phyloP scores from a whole-genome alignment of 1,140 invertebrate species.

The Sycobia sp. region DNA sequence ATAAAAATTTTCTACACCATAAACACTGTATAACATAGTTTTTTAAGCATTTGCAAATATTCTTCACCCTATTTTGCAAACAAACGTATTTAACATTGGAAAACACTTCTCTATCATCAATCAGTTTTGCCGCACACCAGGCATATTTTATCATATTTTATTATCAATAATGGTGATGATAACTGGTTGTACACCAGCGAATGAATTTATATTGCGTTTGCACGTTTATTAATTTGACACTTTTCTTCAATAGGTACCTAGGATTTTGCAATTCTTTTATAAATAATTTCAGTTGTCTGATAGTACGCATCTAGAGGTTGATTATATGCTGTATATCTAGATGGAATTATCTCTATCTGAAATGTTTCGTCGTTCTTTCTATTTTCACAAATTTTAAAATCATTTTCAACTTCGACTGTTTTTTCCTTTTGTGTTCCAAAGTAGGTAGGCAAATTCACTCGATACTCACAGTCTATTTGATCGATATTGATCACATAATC shows the following conservation, averaged over 20 bases:
- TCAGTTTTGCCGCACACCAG: conserved; percentile 23
- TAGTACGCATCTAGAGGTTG: conserved; percentile 31
- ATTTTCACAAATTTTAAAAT: neutral
- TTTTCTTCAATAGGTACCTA: neutral
- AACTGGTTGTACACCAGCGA: conserved; percentile 33
- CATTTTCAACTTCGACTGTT: neutral
- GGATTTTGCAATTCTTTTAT: conserved; percentile 9
- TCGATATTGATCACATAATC: neutral
- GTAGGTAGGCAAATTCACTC: neutral
- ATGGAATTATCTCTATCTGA: conserved; percentile 13
- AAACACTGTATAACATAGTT: too few relatives aligned
- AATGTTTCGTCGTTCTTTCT: neutral
- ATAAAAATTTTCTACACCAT: too few relatives aligned
- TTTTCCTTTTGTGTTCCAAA: neutral
- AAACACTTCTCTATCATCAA: conserved; percentile 4
- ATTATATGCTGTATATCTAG: conserved; percentile 9
- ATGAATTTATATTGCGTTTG: conserved; percentile 32
- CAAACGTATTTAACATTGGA: conserved; percentile 24
- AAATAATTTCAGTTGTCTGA: conserved; percentile 30
- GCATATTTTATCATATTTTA: conserved; percentile 38
- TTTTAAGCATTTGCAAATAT: too few relatives aligned
- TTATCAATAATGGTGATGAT: conserved; percentile 16
- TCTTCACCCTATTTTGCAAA: neutral
- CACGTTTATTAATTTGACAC: neutral
- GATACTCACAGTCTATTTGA: neutral